Percentiles rank a stretch among this genome's conserved stretches.
Conservation (phyloP, 2,797 vertebrate species). For the Alexandromys oeconomus region DNA sequence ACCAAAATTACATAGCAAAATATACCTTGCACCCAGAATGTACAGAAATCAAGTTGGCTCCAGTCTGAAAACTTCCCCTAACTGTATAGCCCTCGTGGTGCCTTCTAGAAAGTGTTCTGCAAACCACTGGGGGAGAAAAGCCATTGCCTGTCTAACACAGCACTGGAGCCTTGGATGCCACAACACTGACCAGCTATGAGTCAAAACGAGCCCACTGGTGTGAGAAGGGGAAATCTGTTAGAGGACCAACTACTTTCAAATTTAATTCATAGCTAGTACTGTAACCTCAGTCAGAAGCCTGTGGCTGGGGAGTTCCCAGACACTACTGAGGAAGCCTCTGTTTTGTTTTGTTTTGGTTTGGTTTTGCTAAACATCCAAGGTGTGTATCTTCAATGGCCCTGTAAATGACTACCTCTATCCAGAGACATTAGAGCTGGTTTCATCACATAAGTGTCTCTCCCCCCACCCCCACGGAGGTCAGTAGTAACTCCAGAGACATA, state of each 20-base stretch:
- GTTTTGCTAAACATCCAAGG: background rate
- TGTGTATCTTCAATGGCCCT: background rate
- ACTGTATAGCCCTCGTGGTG: background rate
- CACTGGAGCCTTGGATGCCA: background rate
- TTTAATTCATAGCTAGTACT: background rate
- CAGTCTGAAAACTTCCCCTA: background rate
- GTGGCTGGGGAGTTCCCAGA: background rate
- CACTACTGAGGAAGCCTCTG: background rate
- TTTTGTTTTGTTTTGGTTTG: background rate
- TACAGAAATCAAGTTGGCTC: background rate
- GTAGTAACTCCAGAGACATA: background rate
- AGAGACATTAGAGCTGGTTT: background rate
- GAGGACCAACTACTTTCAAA: background rate
- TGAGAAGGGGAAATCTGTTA: background rate
- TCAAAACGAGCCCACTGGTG: background rate
- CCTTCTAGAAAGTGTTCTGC: background rate
- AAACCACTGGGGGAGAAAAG: background rate
- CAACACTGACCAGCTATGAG: background rate
- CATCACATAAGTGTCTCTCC: background rate
- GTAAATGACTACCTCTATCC: background rate
- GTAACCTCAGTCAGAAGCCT: background rate
- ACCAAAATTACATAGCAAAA: background rate
- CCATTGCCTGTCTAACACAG: background rate
- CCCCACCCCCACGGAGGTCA: background rate
- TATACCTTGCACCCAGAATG: background rate